A percentile compares a stretch with the other conserved stretches of the same genome.
phyloP scores from a whole-genome alignment of 2,797 vertebrate genomes.

The Ptychadena robeensis region DNA sequence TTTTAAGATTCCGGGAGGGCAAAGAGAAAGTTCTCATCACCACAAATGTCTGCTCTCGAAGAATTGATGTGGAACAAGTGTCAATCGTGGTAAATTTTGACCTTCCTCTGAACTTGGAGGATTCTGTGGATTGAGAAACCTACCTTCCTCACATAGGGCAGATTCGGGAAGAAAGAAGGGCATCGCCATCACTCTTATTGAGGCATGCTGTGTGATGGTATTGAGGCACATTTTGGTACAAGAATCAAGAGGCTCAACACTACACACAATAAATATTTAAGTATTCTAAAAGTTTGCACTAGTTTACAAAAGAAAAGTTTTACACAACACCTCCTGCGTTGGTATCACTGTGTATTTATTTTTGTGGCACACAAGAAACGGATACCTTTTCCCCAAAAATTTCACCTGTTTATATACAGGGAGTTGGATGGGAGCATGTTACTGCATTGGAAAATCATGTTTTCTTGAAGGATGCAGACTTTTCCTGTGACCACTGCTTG shows the following conservation, averaged over 20 bases:
- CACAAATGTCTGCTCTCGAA: slow-evolving; percentile 80
- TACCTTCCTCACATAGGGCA: slow-evolving; percentile 80
- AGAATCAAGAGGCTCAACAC: slow-evolving; percentile 71
- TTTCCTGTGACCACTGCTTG: too few relatives aligned
- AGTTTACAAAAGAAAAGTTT: too few relatives aligned
- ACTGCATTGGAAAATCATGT: too few relatives aligned
- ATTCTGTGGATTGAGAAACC: slow-evolving; percentile 70
- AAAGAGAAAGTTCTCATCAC: slow-evolving; percentile 79
- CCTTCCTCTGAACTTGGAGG: slow-evolving; percentile 63
- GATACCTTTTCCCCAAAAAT: too few relatives aligned
- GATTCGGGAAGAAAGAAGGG: slow-evolving; percentile 79
- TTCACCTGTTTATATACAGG: too few relatives aligned
- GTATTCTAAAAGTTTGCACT: too few relatives aligned
- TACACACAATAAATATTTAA: too few relatives aligned
- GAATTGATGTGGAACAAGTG: slow-evolving; percentile 79
- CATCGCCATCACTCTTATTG: slow-evolving; percentile 76
- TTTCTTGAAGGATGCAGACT: too few relatives aligned
- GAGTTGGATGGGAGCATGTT: too few relatives aligned
- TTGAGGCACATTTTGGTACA: slow-evolving; percentile 76
- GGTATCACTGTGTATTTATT: too few relatives aligned
- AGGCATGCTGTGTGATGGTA: slow-evolving; percentile 63
- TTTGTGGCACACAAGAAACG: too few relatives aligned
- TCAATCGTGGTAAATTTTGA: slow-evolving; percentile 78
- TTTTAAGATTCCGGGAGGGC: slow-evolving; percentile 76
- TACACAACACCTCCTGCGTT: too few relatives aligned